Evolutionary conservation across 2,113 vertebrate species (phyloP).

Genomic region (Hoplias malabaricus): DNA sequence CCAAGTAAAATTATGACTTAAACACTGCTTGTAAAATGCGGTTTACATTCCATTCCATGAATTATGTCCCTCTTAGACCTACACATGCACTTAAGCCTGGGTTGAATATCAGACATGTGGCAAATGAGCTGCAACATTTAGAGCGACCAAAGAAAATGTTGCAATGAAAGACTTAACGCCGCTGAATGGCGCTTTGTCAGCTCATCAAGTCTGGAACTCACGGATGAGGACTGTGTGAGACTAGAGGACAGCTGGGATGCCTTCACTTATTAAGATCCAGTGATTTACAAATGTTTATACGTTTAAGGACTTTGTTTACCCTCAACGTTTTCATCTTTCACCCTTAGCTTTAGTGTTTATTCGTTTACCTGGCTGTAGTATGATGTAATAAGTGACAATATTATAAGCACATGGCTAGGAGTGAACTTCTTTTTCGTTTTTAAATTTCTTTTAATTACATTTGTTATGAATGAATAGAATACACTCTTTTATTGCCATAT

Average conservation of each 20-base stretch:
- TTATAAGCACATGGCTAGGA: no score
- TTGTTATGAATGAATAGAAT: neutral
- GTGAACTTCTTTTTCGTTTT: neutral
- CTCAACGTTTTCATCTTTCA: neutral
- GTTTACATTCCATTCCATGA: neutral
- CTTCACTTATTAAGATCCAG: neutral
- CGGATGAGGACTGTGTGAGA: no score
- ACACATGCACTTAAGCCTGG: neutral
- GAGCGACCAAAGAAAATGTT: neutral
- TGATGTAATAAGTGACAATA: no score
- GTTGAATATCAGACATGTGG: neutral
- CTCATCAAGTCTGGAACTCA: neutral
- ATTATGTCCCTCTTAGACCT: neutral
- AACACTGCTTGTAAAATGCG: neutral
- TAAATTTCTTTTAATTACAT: neutral
- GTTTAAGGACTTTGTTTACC: neutral
- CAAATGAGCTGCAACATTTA: neutral
- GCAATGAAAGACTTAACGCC: neutral
- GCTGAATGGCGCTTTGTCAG: neutral
- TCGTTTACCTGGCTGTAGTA: neutral
- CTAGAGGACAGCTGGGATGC: no score
- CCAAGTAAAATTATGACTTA: neutral
- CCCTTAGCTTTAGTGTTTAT: neutral
- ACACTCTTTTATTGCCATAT: neutral
- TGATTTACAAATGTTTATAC: neutral